Conservation (phyloP, 2,797 vertebrate genomes). For the Agapornis canus region DNA sequence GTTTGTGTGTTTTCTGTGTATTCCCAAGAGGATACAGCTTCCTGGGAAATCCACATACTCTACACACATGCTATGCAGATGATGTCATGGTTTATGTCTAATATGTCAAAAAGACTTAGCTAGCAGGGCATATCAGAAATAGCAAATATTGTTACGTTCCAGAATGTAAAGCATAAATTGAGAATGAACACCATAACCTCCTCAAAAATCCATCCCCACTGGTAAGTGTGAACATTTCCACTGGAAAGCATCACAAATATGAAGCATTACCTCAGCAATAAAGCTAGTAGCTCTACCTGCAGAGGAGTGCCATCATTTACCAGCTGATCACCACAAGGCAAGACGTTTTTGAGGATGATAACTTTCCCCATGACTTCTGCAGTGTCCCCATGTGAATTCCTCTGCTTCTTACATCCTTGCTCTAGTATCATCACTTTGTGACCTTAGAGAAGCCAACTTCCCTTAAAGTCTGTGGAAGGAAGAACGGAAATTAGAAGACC, state of each 20-base stretch:
- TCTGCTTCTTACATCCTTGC: background rate
- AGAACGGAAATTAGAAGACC: background rate
- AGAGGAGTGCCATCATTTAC: background rate
- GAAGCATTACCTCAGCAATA: background rate
- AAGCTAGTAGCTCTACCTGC: background rate
- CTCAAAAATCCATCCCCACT: background rate
- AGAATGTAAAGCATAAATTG: background rate
- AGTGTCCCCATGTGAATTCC: background rate
- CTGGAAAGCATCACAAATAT: background rate
- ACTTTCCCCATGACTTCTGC: background rate
- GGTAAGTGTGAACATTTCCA: background rate
- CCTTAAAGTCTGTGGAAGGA: background rate
- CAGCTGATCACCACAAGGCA: background rate
- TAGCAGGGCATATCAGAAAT: background rate
- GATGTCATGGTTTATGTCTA: background rate
- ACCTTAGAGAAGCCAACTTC: background rate
- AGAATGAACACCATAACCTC: background rate
- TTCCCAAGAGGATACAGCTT: background rate
- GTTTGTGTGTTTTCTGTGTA: background rate
- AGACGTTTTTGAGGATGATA: background rate
- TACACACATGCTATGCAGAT: accelerated
- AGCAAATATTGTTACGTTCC: background rate
- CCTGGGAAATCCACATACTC: accelerated
- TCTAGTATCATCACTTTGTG: accelerated
- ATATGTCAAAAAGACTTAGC: background rate